These are phyloP conservation scores for Trilocha varians DNA, from an alignment of 2,888 invertebrate species.

Conservation along the genomic window DNA sequence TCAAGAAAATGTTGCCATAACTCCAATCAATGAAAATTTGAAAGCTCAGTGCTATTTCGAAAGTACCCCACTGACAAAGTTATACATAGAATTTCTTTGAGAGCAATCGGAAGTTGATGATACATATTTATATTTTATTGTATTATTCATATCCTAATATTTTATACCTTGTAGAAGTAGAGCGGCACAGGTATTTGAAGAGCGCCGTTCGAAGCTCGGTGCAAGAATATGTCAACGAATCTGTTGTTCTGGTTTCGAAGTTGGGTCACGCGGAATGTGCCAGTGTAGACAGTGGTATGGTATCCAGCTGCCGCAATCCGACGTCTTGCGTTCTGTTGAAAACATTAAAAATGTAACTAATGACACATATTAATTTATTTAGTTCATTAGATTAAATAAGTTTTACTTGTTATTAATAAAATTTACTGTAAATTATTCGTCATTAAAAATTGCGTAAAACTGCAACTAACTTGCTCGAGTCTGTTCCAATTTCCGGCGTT, in stretches of 20 bases:
- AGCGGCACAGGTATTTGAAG: conserved; percentile 50
- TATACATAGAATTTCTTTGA: too few relatives aligned
- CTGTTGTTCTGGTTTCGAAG: conserved; percentile 59
- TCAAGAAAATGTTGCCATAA: too few relatives aligned
- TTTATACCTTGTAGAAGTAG: conserved; percentile 53
- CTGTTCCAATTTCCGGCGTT: conserved; percentile 75
- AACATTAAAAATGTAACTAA: too few relatives aligned
- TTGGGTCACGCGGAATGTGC: conserved; percentile 71
- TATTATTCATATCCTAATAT: not conserved
- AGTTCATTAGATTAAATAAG: not conserved
- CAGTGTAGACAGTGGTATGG: conserved; percentile 69
- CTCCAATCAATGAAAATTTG: too few relatives aligned
- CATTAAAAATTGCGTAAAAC: not conserved
- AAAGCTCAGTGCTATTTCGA: too few relatives aligned
- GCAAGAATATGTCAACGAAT: conserved; percentile 52
- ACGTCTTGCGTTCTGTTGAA: conserved; percentile 42
- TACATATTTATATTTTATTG: too few relatives aligned
- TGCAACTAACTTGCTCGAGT: conserved; percentile 46
- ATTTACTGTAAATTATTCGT: not conserved
- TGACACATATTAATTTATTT: not conserved
- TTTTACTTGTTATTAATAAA: not conserved
- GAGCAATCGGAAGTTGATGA: too few relatives aligned
- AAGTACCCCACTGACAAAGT: too few relatives aligned
- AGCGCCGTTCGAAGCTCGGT: conserved; percentile 39
- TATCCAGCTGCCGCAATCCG: conserved; percentile 49